These are phyloP conservation scores for Lacerta viridis DNA, from an alignment of 2,797 vertebrate species.

Conservation along the genomic window DNA sequence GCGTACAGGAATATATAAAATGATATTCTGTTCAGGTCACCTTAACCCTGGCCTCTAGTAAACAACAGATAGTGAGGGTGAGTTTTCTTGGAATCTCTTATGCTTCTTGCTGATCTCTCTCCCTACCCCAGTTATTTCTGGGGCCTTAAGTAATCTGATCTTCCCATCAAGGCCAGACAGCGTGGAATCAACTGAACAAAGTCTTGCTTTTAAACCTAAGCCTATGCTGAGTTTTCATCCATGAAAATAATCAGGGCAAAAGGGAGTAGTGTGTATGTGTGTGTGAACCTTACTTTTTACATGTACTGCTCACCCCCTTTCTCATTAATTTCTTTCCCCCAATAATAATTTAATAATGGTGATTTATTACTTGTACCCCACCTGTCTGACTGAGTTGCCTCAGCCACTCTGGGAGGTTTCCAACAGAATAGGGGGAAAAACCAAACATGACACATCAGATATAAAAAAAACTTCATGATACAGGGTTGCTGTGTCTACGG, in stretches of 20 bases:
- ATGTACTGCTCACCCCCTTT: background rate
- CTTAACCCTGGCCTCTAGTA: background rate
- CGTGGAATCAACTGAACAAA: background rate
- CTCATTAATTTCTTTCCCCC: background rate
- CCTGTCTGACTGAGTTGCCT: too few species aligned
- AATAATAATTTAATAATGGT: background rate
- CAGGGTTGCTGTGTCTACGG: too few species aligned
- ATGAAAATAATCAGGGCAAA: conserved; percentile 14
- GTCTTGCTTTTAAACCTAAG: background rate
- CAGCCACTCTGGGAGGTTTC: too few species aligned
- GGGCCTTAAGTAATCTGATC: background rate
- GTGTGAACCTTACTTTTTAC: background rate
- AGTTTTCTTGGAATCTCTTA: background rate
- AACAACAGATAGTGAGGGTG: background rate
- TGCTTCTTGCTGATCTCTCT: background rate
- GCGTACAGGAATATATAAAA: background rate
- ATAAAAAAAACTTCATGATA: too few species aligned
- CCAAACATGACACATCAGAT: too few species aligned
- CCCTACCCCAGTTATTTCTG: background rate
- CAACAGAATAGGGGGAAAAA: too few species aligned
- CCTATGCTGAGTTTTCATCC: background rate
- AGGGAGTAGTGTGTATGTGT: background rate
- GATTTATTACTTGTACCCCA: too few species aligned
- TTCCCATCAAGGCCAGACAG: background rate
- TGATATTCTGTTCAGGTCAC: background rate